A percentile compares a stretch with the other conserved stretches of the same genome.
Conservation (phyloP, 92 coral and sea anemone genomes). For the Epizoanthus scotinus region DNA sequence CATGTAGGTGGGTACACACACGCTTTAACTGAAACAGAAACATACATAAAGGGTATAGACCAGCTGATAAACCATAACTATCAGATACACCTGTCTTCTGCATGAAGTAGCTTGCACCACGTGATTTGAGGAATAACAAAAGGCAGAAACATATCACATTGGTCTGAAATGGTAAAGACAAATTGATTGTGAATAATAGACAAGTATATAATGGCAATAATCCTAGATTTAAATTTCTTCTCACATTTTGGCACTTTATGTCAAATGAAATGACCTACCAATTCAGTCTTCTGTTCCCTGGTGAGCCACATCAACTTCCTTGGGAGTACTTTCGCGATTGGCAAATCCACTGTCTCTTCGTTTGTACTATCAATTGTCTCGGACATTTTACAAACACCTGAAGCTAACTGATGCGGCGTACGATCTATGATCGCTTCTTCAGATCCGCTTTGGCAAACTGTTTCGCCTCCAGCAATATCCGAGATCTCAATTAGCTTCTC, state of each 20-base stretch:
- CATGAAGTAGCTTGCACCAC: neutral
- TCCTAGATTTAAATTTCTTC: too few species aligned
- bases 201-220: too few species aligned
- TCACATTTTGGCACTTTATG: neutral
- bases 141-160: too few species aligned
- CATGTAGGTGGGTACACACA: conserved; percentile 60
- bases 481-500: neutral
- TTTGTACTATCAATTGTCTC: neutral
- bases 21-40: conserved; percentile 49
- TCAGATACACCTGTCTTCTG: too few species aligned
- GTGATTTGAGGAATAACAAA: too few species aligned
- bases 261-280: conserved; percentile 44
- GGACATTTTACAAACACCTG: neutral
- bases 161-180: too few species aligned
- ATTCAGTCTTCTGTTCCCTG: conserved; percentile 53
- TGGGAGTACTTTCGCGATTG: neutral
- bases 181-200: too few species aligned
- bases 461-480: neutral
- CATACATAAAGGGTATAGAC: neutral
- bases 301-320: conserved; percentile 64
- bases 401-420: neutral
- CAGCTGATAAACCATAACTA: too few species aligned
- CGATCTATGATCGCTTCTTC: neutral
- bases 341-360: neutral
- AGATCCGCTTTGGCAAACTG: neutral